Conservation (phyloP, 2,113 vertebrate species). For the Cyanoderma ruficeps region DNA sequence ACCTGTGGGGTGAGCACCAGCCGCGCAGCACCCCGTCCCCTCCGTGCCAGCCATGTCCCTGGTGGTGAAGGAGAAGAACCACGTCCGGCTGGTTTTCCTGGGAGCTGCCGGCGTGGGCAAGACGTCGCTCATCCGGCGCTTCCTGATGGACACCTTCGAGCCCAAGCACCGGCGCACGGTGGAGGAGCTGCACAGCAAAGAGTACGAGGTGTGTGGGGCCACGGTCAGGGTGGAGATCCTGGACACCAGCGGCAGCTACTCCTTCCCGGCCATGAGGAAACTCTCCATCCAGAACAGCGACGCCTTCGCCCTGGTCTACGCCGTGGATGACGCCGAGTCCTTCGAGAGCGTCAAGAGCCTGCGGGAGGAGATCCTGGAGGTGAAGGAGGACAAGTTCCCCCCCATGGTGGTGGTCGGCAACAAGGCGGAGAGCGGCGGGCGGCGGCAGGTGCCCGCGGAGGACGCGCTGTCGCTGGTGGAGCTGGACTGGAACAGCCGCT, state of each 20-base stretch:
- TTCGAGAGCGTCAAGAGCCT: conserved; percentile 85
- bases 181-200: conserved; percentile 90
- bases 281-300: conserved; percentile 91
- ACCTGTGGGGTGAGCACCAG: not conserved
- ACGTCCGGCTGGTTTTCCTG: conserved; percentile 86
- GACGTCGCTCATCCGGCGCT: conserved; percentile 86
- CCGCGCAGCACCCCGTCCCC: not conserved
- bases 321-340: conserved; percentile 85
- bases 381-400: conserved; percentile 86
- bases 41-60: conserved; percentile 76
- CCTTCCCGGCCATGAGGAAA: conserved; percentile 91
- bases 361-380: conserved; percentile 88
- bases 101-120: conserved; percentile 90
- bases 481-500: conserved; percentile 89
- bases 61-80: conserved; percentile 85
- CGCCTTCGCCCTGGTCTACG: conserved; percentile 87
- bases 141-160: conserved; percentile 88
- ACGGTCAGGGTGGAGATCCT: conserved; percentile 87
- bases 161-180: conserved; percentile 88
- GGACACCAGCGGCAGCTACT: conserved; percentile 92
- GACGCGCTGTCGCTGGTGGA: conserved; percentile 84
- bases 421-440: conserved; percentile 78
- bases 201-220: conserved; percentile 83
- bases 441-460: conserved; percentile 75
- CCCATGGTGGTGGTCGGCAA: conserved; percentile 90